These are phyloP conservation scores for Lingula anatina DNA, from an alignment of 2,888 invertebrate genomes.

Conservation along the genomic window DNA sequence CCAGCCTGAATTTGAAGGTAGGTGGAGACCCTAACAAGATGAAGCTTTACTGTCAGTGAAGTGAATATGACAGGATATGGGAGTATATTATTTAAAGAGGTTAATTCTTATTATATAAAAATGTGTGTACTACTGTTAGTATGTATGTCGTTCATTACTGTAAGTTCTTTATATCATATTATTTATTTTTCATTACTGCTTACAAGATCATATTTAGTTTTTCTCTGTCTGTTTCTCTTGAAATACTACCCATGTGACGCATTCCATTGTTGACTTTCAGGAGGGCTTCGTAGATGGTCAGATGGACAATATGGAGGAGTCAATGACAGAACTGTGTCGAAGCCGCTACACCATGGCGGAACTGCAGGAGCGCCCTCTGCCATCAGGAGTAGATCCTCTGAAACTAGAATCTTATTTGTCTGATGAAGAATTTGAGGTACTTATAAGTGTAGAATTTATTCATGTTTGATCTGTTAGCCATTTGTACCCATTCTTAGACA, in stretches of 20 bases:
- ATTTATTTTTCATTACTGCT: neutral
- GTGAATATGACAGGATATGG: no score
- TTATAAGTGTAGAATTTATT: slow-evolving; percentile 7
- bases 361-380: slow-evolving; percentile 76
- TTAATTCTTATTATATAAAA: no score
- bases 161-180: neutral
- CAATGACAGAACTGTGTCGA: slow-evolving; percentile 70
- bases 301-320: slow-evolving; percentile 61
- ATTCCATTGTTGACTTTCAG: slow-evolving; percentile 21
- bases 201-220: neutral
- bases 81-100: no score
- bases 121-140: no score
- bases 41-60: no score
- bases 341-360: slow-evolving; percentile 73
- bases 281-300: slow-evolving; percentile 61
- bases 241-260: no score
- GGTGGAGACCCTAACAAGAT: no score
- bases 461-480: slow-evolving; percentile 3
- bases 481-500: no score
- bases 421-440: slow-evolving; percentile 66
- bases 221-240: neutral
- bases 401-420: slow-evolving; percentile 81
- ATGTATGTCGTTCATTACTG: no score
- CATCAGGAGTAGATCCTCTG: slow-evolving; percentile 87
- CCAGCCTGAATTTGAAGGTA: slow-evolving; percentile 74